Conservation (phyloP, 2,888 invertebrate species). For the Eupithecia abbreviata region DNA sequence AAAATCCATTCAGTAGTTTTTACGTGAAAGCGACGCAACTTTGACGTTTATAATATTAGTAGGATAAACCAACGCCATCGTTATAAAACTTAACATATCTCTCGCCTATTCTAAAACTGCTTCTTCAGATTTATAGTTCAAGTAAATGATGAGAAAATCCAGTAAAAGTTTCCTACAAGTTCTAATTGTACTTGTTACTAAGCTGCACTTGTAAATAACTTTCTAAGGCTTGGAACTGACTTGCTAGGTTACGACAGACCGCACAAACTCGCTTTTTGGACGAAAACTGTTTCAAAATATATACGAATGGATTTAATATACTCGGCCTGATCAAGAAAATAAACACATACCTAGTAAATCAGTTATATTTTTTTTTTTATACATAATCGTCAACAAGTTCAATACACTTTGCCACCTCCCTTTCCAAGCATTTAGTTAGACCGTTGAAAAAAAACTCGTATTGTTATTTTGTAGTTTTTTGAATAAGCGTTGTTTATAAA, state of each 20-base stretch:
- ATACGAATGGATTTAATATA: no score
- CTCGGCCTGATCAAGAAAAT: no score
- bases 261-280: neutral
- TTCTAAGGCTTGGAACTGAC: conserved; percentile 1
- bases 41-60: no score
- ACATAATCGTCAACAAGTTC: no score
- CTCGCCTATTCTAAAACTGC: neutral
- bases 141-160: conserved; percentile 5
- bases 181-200: conserved; percentile 1
- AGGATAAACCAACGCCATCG: neutral
- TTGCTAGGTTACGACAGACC: neutral
- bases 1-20: no score
- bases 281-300: neutral
- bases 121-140: neutral
- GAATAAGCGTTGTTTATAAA: neutral
- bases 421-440: no score
- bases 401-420: no score
- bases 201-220: conserved; percentile 6
- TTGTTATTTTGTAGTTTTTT: neutral
- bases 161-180: conserved; percentile 9
- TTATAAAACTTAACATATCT: neutral
- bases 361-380: no score
- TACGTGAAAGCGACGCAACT: no score
- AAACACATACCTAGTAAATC: no score
- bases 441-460: no score